Evolutionary conservation across 2,888 invertebrate genomes (phyloP), one percentile per base, ranked within the genome.

Genomic region (Drosophila kuntzei): DNA sequence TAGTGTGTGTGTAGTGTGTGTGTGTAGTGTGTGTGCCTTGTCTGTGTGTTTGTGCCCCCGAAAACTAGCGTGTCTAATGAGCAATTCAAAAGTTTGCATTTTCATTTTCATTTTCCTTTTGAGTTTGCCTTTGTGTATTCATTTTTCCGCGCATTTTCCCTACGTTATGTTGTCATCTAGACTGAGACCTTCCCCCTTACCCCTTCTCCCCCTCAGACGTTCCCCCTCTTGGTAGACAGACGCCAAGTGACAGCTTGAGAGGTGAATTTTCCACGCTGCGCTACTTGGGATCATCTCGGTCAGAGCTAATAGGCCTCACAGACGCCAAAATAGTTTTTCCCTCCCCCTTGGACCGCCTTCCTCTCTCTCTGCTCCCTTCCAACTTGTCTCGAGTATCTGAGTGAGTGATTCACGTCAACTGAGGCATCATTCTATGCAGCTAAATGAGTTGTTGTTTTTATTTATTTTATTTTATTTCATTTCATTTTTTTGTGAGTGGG

Each of bases 391-490:
- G 79, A 77, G 75, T 75, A 67, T 36, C 77, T 83, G 73, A 86
- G 80, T 85, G 85, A 85, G 85, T 88, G 86, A 85, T 85, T 85
- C 88, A 88, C 77, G 88, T 85, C 85, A 86, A 83, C 80, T 75
- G 76, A 79, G 77, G 85, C 85, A 87, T 85, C 79, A 80, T 79
- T 84, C 85, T 84, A 68, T 77, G 82, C 55, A 87, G 71, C 87
- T 87, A 87, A 84, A 84, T 87, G 79, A 84, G 83, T 83, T 83
- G 87, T 85, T 77, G 82, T 72, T 81, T 66, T 59, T 25, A 36
- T 41, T 37, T 53, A 20, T 32, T 12, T 39, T 22, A 14, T 51
- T 66, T 59, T 25, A 36, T 41, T 37, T 53, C n/a, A 20, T 32
- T 12, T 39, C 18, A 14, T 51, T 51, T 71, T 80, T 70, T 71